Base-by-base conservation (phyloP, 2,797 vertebrate genomes). In the Lateolabrax maculatus region DNA sequence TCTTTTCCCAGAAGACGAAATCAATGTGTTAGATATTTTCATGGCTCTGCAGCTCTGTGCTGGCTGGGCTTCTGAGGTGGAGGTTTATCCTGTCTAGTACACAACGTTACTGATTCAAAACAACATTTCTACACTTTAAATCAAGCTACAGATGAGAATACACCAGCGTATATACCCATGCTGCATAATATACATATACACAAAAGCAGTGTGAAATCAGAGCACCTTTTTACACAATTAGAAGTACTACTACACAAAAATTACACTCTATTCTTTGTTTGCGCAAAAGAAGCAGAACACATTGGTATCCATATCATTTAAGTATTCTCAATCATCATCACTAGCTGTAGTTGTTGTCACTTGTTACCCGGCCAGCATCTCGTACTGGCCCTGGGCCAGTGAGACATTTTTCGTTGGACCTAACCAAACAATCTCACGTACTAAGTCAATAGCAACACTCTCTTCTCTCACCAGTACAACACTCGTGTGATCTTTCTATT, bases 11-110 rank as follows among this genome's bases (percentile, higher is more conserved):
- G 9, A 68, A 8, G 41, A 69, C 49, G 16, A 55, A 64, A 62
- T 79, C 21, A n/a, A 19, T 49, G 57, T 48, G 55, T 49, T 77
- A 62, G 58, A 72, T 46, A 52, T 71, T 66, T 46, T 12, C 43
- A 68, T 56, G 27, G 39, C 21, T 79, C 37, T 62, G 51, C 43
- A 69, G 55, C 65, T 79, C 53, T 43, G 62, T 46, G 55, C 12
- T 64, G 39, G 21, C 34, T 23, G 3, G 6, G 7, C 41, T 51
- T 15, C 21, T 31, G 9, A 53, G 23, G 36, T 68, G 46, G 6
- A 57, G 58, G 21, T 15, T n/a, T n/a, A n/a, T n/a, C n/a, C n/a
- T n/a, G 31, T 34, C 31, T 6, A 34, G 31, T 6, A 34, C 6
- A 34, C 31, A n/a, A n/a, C n/a, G n/a, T n/a, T n/a, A 15, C 41